Evolutionary conservation across 92 coral and sea anemone genomes (phyloP).

Genomic region (Parazoanthus swiftii): DNA sequence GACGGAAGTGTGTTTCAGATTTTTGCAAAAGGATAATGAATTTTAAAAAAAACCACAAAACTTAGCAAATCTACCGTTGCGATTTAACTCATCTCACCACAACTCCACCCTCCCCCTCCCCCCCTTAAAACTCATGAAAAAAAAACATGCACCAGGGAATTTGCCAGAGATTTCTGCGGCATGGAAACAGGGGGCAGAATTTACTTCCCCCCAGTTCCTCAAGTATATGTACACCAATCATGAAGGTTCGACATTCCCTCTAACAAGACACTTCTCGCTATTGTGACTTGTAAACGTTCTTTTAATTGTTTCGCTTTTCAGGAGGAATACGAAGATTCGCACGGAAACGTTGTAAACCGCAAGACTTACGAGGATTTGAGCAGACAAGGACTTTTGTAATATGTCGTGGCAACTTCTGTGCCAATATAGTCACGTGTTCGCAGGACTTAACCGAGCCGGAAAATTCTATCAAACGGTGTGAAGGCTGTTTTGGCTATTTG

Average conservation of each 20-base stretch:
- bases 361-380: constrained; percentile 96
- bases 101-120: not conserved
- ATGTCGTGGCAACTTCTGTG: not conserved
- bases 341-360: constrained; percentile 94
- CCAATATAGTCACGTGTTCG: too few species aligned
- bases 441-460: too few species aligned
- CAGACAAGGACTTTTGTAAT: constrained; percentile 87
- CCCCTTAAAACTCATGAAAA: too few species aligned
- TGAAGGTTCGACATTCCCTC: not conserved
- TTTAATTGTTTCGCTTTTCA: constrained; percentile 23
- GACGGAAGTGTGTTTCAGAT: not conserved
- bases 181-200: too few species aligned
- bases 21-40: not conserved
- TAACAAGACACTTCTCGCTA: not conserved
- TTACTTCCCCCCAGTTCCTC: too few species aligned
- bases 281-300: not conserved
- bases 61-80: too few species aligned
- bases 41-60: not conserved
- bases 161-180: too few species aligned
- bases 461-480: too few species aligned
- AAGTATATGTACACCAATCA: not conserved
- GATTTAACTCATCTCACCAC: too few species aligned
- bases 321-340: constrained; percentile 98
- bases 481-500: too few species aligned
- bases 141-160: too few species aligned